phyloP scores from a whole-genome alignment of 2,797 vertebrate genomes.

The Cirrhinus mrigala region DNA sequence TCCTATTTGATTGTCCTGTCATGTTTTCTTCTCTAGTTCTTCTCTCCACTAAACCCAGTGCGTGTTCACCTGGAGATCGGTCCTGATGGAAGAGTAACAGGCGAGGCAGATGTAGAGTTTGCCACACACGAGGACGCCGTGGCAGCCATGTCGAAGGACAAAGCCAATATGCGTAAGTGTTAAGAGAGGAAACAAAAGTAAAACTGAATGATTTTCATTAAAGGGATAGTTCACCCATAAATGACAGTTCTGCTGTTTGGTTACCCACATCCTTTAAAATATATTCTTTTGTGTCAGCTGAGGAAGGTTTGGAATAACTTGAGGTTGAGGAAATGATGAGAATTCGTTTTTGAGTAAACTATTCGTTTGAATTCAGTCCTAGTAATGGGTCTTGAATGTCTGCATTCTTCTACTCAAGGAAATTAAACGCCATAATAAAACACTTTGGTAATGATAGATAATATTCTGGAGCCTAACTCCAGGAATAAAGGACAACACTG shows the following conservation, averaged over 20 bases:
- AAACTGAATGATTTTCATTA: neutral
- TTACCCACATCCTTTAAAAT: neutral
- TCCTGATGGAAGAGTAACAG: conserved; percentile 94
- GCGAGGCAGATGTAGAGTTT: conserved; percentile 98
- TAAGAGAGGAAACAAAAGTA: neutral
- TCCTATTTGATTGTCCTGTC: neutral
- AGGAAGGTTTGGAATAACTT: neutral
- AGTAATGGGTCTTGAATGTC: neutral
- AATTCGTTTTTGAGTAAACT: neutral
- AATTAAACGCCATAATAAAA: neutral
- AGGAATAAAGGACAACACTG: no score
- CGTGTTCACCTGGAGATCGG: conserved; percentile 97
- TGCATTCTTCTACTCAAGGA: neutral
- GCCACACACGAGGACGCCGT: conserved; percentile 98
- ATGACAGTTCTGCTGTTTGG: neutral
- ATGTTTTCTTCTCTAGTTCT: conserved; percentile 82
- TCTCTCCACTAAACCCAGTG: conserved; percentile 96
- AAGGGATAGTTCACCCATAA: neutral
- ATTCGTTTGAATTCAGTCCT: neutral
- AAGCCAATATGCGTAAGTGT: conserved; percentile 98
- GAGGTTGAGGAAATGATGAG: neutral
- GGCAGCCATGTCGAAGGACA: conserved; percentile 99
- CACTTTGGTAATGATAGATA: neutral
- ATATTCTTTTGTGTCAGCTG: neutral
- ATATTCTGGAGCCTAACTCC: neutral